A percentile compares a stretch with the other conserved stretches of the same genome.
These are phyloP conservation scores for Lytechinus variegatus DNA, from an alignment of 35 echinoderm and acorn worm genomes.

Conservation along the genomic window DNA sequence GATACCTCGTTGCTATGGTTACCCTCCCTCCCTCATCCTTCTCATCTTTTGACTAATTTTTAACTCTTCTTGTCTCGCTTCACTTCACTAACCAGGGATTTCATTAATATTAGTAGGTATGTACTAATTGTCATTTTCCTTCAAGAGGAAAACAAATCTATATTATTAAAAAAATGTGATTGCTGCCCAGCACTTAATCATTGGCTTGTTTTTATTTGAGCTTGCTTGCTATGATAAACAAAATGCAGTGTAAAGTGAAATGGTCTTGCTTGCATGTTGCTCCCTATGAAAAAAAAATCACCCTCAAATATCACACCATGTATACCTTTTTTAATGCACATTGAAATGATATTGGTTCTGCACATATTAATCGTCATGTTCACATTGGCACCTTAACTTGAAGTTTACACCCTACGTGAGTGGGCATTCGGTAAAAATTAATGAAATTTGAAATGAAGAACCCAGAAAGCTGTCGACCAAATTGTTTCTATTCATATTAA, in stretches of 20 bases:
- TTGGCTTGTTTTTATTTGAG: not conserved
- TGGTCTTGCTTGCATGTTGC: not conserved
- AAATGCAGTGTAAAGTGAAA: not conserved
- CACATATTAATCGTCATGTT: too few species aligned
- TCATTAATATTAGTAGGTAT: constrained; percentile 28
- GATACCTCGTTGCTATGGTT: not conserved
- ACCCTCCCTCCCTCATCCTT: not conserved
- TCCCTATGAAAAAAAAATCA: not conserved
- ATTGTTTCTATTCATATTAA: too few species aligned
- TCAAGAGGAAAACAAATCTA: not conserved
- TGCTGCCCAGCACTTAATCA: not conserved
- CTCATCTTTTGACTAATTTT: constrained; percentile 4
- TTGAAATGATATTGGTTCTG: not conserved
- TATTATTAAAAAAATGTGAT: not conserved
- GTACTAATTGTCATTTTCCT: constrained; percentile 21
- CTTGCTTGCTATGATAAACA: not conserved
- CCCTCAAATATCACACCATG: not conserved
- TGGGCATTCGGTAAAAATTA: too few species aligned
- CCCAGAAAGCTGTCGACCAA: too few species aligned
- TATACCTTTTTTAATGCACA: not conserved
- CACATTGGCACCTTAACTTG: too few species aligned
- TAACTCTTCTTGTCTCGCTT: constrained; percentile 18
- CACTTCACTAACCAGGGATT: constrained; percentile 48
- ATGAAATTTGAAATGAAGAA: too few species aligned
- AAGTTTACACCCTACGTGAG: too few species aligned